Evolutionary conservation across 2,113 vertebrate genomes (phyloP).

Genomic region (Herpetotheres cachinnans): DNA sequence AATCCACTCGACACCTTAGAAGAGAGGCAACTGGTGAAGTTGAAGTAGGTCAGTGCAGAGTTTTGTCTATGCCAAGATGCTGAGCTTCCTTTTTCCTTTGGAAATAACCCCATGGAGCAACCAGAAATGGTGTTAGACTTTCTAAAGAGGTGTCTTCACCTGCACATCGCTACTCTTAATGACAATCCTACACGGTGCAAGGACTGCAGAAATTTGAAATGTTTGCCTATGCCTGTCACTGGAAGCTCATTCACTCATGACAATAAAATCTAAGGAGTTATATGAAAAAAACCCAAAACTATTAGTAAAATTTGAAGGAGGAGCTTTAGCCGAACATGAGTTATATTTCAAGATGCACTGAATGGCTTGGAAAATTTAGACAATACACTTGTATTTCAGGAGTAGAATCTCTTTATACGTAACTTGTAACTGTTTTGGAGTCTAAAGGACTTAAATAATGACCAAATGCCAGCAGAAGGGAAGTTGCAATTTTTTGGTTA

Average conservation of each 20-base stretch:
- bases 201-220: not conserved
- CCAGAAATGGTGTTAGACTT: not conserved
- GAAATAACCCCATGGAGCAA: not conserved
- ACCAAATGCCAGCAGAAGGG: not conserved
- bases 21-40: not conserved
- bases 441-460: not conserved
- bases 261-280: not conserved
- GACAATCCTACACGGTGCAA: not conserved
- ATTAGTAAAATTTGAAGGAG: not conserved
- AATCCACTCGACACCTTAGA: accelerated
- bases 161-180: not conserved
- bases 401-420: not conserved
- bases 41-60: not conserved
- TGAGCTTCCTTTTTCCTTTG: not conserved
- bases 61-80: not conserved
- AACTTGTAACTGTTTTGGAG: not conserved
- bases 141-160: not conserved
- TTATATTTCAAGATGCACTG: not conserved
- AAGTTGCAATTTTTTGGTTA: not conserved
- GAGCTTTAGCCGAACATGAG: not conserved
- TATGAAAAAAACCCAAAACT: not conserved
- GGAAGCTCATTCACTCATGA: not conserved
- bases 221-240: not conserved
- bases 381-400: not conserved
- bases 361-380: not conserved